phyloP scores from a whole-genome alignment of 2,797 vertebrate genomes.

The Neoniphon sammara region DNA sequence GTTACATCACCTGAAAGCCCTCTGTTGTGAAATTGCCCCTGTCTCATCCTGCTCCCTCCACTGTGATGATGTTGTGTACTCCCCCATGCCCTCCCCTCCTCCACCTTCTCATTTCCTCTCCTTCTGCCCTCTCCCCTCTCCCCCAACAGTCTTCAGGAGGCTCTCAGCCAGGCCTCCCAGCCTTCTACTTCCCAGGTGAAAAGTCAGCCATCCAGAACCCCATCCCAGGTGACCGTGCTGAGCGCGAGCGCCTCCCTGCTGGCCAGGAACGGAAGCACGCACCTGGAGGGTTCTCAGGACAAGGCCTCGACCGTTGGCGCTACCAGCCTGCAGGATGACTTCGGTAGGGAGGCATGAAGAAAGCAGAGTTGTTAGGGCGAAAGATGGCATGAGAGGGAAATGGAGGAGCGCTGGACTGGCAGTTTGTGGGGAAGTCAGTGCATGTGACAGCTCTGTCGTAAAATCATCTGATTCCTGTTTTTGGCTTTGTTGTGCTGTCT shows the following conservation, averaged over 20 bases:
- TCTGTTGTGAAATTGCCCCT: conserved; percentile 13
- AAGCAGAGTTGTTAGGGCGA: conserved; percentile 10
- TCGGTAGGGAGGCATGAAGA: conserved; percentile 82
- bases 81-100: conserved; percentile 49
- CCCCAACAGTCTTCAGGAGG: conserved; percentile 97
- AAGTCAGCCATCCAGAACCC: conserved; percentile 92
- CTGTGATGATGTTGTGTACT: conserved; percentile 37
- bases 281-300: conserved; percentile 97
- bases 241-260: conserved; percentile 98
- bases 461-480: conserved; percentile 1
- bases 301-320: conserved; percentile 93
- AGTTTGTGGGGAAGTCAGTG: conserved; percentile 11
- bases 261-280: conserved; percentile 99
- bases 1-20: conserved; percentile 17
- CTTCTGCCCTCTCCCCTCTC: conserved; percentile 80
- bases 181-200: conserved; percentile 91
- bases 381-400: background rate
- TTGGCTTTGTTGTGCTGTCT: conserved; percentile 22
- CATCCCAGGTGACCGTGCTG: conserved; percentile 96
- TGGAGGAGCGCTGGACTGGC: background rate
- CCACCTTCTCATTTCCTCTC: conserved; percentile 50
- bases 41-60: conserved; percentile 13
- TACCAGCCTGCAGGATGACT: conserved; percentile 97
- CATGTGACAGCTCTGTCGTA: background rate
- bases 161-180: conserved; percentile 95